Base-by-base conservation (phyloP, 2,797 vertebrate species). In the Melanotaenia nigrans region DNA sequence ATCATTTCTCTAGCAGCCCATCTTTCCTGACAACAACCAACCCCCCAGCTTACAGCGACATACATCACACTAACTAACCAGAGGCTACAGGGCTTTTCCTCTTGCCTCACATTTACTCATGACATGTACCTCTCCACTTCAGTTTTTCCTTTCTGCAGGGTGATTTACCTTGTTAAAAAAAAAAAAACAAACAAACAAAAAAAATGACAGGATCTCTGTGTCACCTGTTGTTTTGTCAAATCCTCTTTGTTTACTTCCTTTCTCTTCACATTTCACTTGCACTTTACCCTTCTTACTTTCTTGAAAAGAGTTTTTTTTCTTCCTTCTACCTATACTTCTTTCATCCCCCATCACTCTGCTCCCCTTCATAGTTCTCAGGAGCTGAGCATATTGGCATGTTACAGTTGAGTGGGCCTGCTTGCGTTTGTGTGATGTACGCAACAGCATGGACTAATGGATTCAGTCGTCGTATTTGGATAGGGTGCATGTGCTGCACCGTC, bases 371-470 rank as follows among this genome's bases (percentile, higher is more conserved):
- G 82, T 87, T 77, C 76, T 83, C 47, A 81, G 74, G 77, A 87
- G 81, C 84, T 79, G 93, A 95, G 89, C 94, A 95, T 95, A 96
- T 95, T 95, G 94, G 87, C 88, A 84, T 90, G 95, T 94, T 93
- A 90, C 94, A 92, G 92, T 93, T 91, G 93, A 94, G 90, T 92
- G 92, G 88, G 82, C 92, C 84, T 91, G 91, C 81, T 90, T 71
- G 85, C 83, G 57, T 93, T 89, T 90, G 92, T 92, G 86, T 90
- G 92, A 84, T 77, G 90, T 92, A 93, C 89, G 93, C 93, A 95
- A 93, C 95, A 82, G 85, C 66, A 68, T 87, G 89, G 92, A 94
- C 94, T 95, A 96, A 95, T 95, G 95, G 94, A 94, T 94, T 94
- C 90, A 94, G 92, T 93, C 84, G 85, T 92, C 82, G 87, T 92